Conservation (phyloP, 2,888 invertebrate species). For the Hoplodrina ambigua region DNA sequence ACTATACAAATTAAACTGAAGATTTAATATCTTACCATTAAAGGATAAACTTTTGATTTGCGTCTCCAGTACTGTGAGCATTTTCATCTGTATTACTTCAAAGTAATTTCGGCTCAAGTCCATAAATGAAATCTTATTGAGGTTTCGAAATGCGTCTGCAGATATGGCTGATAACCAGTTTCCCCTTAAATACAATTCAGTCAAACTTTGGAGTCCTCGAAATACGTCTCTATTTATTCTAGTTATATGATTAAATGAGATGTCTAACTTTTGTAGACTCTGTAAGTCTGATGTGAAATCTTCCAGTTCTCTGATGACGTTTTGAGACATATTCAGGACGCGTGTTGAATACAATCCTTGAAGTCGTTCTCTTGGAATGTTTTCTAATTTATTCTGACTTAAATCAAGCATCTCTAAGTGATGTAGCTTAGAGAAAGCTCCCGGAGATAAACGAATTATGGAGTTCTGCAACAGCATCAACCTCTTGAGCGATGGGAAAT, state of each 20-base stretch:
- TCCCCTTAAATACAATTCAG: constrained; percentile 94
- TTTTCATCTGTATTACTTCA: constrained; percentile 94
- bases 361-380: constrained; percentile 95
- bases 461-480: constrained; percentile 93
- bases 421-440: constrained; percentile 94
- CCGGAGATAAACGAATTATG: constrained; percentile 95
- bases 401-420: constrained; percentile 95
- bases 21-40: constrained; percentile 92
- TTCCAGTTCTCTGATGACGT: constrained; percentile 94
- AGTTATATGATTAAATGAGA: constrained; percentile 95
- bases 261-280: constrained; percentile 94
- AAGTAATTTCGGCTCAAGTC: constrained; percentile 96
- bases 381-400: constrained; percentile 95
- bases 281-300: constrained; percentile 95
- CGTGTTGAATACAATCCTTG: constrained; percentile 94
- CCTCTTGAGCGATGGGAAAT: constrained; percentile 94
- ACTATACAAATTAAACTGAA: constrained; percentile 3
- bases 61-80: constrained; percentile 94
- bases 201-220: constrained; percentile 93
- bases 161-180: constrained; percentile 95
- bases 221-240: constrained; percentile 94
- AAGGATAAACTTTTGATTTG: constrained; percentile 94
- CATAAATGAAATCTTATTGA: constrained; percentile 94
- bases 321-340: constrained; percentile 95
- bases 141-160: constrained; percentile 93